phyloP scores from a whole-genome alignment of 2,888 invertebrate species.

The Lasioglossum pauxillum region DNA sequence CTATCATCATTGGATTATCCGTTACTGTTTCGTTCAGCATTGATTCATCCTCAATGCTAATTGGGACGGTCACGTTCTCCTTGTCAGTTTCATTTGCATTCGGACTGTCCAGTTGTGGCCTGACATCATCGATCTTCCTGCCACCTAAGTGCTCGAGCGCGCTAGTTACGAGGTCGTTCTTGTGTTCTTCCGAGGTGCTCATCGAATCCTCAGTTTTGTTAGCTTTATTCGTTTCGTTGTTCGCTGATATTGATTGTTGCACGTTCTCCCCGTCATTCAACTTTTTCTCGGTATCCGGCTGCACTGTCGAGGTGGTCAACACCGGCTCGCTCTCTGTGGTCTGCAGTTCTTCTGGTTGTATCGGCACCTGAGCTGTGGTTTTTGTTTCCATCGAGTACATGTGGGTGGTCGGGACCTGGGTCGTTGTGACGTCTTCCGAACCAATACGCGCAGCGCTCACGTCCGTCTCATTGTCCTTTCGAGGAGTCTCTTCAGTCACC shows the following conservation, averaged over 20 bases:
- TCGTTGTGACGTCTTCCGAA: conserved; percentile 54
- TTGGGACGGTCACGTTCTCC: conserved; percentile 13
- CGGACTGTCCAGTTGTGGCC: not conserved
- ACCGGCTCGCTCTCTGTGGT: conserved; percentile 80
- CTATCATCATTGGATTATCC: conserved; percentile 25
- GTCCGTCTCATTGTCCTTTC: conserved; percentile 60
- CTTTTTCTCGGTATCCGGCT: conserved; percentile 30
- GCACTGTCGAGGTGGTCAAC: conserved; percentile 68
- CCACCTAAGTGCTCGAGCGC: not conserved
- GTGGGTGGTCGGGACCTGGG: conserved; percentile 63
- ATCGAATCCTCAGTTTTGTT: conserved; percentile 3
- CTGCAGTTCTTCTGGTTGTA: conserved; percentile 81
- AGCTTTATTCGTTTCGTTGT: not conserved
- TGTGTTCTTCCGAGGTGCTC: not conserved
- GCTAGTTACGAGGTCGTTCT: not conserved
- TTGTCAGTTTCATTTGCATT: not conserved
- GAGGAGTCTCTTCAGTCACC: conserved; percentile 35
- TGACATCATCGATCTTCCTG: not conserved
- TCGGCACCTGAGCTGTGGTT: conserved; percentile 81
- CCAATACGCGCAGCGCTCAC: conserved; percentile 27
- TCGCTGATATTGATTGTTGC: not conserved
- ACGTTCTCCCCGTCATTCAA: not conserved
- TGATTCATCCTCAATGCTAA: not conserved
- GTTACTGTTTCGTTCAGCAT: conserved; percentile 31
- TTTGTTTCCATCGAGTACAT: conserved; percentile 72